Base-by-base conservation (phyloP, 2,888 invertebrate species). In the Panorpa germanica region DNA sequence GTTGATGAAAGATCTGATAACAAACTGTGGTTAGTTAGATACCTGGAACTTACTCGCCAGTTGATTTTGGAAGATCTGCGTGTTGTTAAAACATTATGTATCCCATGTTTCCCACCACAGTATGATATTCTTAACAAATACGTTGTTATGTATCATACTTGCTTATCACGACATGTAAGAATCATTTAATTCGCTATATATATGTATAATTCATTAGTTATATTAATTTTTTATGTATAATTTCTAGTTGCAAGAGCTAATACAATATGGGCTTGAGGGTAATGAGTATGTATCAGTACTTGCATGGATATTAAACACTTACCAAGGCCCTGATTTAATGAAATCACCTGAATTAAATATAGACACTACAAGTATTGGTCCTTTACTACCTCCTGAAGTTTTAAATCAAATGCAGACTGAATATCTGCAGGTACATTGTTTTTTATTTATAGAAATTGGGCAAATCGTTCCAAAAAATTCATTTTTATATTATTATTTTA, bases 211-310 rank as follows among this genome's bases (percentile, higher is more conserved):
- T 15, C 5, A 17, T 16, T 28, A 23, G 32, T 10, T 25, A 27
- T 14, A 2, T 25, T 22, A 28, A 16, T 28, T 25, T 24, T 29
- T 34, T 31, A 20, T 5, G 16, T 14, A 5, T 18, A 20, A 25
- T 26, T 29, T 8, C 21, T 41, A 72, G 80, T 55, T 95, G 10
- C 74, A 85, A 54, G 88, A 88, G 44, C 68, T 90, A 25, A 82
- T 90, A n/a, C 65, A 70, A 20, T 75, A 68, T 41, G 86, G 86
- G 0, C 55, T 96, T 31, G 83, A 95, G 59, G 95, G 93, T 22
- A 95, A 95, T 50, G 98, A 98, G 52, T 86, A 88, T 49, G 91
- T 96, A 1, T 85, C 93, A 0, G 55, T 98, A 31, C 58, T 98
- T 6, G 77, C 81, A 0, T 98, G 96, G 96, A 70, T 76, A 9